phyloP scores from a whole-genome alignment of 2,888 invertebrate genomes.

The Acronicta psi region DNA sequence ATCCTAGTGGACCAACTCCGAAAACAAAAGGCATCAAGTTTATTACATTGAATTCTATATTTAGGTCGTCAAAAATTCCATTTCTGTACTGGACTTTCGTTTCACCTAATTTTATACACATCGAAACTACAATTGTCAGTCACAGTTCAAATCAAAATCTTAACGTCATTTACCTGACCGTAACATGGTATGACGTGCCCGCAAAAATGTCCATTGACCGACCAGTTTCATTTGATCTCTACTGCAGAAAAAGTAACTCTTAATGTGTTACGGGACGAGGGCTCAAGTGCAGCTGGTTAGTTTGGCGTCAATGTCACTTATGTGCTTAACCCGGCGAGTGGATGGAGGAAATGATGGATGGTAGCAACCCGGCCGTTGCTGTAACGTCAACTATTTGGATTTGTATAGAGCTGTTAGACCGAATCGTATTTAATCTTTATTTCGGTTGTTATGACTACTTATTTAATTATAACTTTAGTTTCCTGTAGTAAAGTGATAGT shows the following conservation, averaged over 20 bases:
- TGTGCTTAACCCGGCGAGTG: constrained; percentile 88
- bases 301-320: constrained; percentile 88
- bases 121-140: constrained; percentile 69
- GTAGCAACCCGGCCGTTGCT: constrained; percentile 79
- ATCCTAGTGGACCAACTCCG: neutral
- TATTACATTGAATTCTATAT: constrained; percentile 13
- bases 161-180: constrained; percentile 81
- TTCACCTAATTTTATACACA: constrained; percentile 53
- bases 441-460: neutral
- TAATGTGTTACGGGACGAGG: constrained; percentile 56
- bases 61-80: constrained; percentile 18
- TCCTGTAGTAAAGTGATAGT: neutral
- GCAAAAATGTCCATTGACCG: constrained; percentile 72
- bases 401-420: constrained; percentile 69
- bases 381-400: constrained; percentile 68
- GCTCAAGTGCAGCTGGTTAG: constrained; percentile 72
- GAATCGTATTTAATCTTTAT: neutral
- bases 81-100: constrained; percentile 33
- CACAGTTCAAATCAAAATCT: constrained; percentile 78
- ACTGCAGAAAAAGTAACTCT: constrained; percentile 52
- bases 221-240: constrained; percentile 69
- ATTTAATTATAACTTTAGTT: no score
- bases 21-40: neutral
- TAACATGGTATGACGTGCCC: constrained; percentile 78
- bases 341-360: constrained; percentile 88